These are phyloP conservation scores for Rhinoraja longicauda DNA, from an alignment of 2,797 vertebrate genomes.

Conservation along the genomic window DNA sequence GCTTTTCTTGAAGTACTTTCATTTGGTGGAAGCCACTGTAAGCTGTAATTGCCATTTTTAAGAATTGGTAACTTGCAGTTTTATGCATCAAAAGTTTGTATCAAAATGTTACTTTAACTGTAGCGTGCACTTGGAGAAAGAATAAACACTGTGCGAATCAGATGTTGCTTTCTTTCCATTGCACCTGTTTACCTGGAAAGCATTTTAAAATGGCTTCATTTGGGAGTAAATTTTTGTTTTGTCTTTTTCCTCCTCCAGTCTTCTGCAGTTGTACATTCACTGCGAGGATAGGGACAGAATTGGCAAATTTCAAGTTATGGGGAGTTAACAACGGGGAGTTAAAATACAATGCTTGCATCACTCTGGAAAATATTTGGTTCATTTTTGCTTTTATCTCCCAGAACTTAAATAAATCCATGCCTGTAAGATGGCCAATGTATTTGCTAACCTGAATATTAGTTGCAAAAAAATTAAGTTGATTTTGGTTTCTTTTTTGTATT, in stretches of 20 bases:
- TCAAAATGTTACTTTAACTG: constrained; percentile 31
- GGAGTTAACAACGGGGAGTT: too few relatives aligned
- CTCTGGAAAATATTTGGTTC: background rate
- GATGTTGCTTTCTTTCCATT: constrained; percentile 28
- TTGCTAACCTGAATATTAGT: background rate
- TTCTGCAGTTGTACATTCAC: background rate
- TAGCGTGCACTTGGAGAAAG: constrained; percentile 37
- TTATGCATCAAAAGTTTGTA: constrained; percentile 30
- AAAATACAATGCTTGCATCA: background rate
- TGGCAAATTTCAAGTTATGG: background rate
- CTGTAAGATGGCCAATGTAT: background rate
- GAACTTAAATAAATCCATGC: background rate
- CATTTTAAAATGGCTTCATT: background rate
- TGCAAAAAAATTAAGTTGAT: background rate
- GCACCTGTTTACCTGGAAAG: constrained; percentile 15
- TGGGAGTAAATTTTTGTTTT: background rate
- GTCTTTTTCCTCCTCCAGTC: background rate
- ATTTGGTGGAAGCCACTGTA: constrained; percentile 28
- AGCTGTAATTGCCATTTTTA: constrained; percentile 31
- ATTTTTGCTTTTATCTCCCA: background rate
- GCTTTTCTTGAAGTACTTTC: constrained; percentile 31
- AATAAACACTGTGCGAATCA: constrained; percentile 34
- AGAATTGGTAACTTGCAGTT: constrained; percentile 15
- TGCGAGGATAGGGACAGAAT: background rate
- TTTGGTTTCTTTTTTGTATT: background rate